Percentiles rank a stretch among this genome's conserved stretches.
phyloP scores from a whole-genome alignment of 2,888 invertebrate genomes.

The Callyntrura guangdongensis region DNA sequence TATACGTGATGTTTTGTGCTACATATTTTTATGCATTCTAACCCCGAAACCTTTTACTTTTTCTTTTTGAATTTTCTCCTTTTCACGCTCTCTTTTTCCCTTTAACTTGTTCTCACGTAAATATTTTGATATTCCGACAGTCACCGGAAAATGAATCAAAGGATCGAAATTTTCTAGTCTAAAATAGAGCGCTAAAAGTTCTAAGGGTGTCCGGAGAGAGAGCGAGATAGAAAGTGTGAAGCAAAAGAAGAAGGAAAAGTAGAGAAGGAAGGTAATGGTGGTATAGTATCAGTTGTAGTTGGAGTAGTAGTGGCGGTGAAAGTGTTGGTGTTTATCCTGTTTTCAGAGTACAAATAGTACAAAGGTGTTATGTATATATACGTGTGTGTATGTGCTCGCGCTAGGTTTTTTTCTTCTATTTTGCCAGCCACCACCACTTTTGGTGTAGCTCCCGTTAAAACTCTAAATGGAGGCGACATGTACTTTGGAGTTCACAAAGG shows the following conservation, averaged over 20 bases:
- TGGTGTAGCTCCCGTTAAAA: conserved; percentile 36
- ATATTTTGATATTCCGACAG: conserved; percentile 80
- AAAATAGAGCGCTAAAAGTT: conserved; percentile 60
- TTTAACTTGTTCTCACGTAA: conserved; percentile 54
- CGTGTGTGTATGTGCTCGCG: background rate
- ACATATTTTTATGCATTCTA: conserved; percentile 61
- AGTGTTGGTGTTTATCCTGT: too few relatives aligned
- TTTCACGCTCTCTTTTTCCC: conserved; percentile 9
- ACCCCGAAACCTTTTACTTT: conserved; percentile 41
- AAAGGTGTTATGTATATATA: too few relatives aligned
- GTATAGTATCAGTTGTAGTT: conserved; percentile 36
- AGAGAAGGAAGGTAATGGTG: conserved; percentile 18
- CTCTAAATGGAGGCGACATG: conserved; percentile 74
- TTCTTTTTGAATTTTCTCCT: background rate
- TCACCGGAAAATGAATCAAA: conserved; percentile 82
- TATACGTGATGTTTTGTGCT: conserved; percentile 51
- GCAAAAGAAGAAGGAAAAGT: conserved; percentile 48
- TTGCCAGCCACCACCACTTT: background rate
- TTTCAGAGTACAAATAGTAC: too few relatives aligned
- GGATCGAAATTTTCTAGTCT: conserved; percentile 72
- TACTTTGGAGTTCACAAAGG: conserved; percentile 78
- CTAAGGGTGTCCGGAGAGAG: conserved; percentile 64
- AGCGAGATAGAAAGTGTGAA: too few relatives aligned
- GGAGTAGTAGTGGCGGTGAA: conserved; percentile 24
- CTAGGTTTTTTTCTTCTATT: conserved; percentile 14